Evolutionary conservation across 2,797 vertebrate species (phyloP).

Genomic region (Sparus aurata): DNA sequence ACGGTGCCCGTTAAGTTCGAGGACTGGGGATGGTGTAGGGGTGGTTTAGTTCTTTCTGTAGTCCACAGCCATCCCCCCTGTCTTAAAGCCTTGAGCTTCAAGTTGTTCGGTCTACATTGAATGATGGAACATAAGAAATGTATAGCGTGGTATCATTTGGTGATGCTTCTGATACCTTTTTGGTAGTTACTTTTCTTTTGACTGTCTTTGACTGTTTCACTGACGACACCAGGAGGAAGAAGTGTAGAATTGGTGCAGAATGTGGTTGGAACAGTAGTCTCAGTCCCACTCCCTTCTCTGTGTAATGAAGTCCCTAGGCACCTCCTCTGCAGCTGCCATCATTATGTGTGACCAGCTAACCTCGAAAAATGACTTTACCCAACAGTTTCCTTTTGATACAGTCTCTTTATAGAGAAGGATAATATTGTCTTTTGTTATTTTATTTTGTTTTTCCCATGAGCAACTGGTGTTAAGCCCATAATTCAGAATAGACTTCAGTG

Average conservation of each 20-base stretch:
- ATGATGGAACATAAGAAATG: not conserved
- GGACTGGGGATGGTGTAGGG: too few relatives aligned
- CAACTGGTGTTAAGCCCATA: conserved; percentile 21
- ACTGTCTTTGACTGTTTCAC: conserved; percentile 25
- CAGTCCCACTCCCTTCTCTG: conserved; percentile 66
- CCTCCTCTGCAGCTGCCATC: conserved; percentile 74
- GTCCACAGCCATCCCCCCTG: too few relatives aligned
- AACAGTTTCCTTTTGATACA: conserved; percentile 54
- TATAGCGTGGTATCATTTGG: not conserved
- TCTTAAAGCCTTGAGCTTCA: too few relatives aligned
- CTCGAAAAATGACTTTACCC: conserved; percentile 66
- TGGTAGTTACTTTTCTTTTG: not conserved
- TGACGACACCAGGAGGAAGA: conserved; percentile 29
- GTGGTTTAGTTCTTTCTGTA: too few relatives aligned
- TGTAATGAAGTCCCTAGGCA: conserved; percentile 86
- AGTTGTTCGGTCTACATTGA: too few relatives aligned
- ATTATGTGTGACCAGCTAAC: conserved; percentile 76
- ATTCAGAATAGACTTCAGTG: conserved; percentile 6
- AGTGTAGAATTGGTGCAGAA: conserved; percentile 30
- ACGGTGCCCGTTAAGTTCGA: too few relatives aligned
- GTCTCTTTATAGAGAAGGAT: conserved; percentile 46
- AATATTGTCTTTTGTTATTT: conserved; percentile 26
- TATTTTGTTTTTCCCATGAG: not conserved
- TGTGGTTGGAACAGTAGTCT: conserved; percentile 55
- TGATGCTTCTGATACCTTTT: not conserved